Evolutionary conservation across 2,113 vertebrate species (phyloP), one percentile per base, ranked within the genome.

Genomic region (Leptobrachium ailaonicum): DNA sequence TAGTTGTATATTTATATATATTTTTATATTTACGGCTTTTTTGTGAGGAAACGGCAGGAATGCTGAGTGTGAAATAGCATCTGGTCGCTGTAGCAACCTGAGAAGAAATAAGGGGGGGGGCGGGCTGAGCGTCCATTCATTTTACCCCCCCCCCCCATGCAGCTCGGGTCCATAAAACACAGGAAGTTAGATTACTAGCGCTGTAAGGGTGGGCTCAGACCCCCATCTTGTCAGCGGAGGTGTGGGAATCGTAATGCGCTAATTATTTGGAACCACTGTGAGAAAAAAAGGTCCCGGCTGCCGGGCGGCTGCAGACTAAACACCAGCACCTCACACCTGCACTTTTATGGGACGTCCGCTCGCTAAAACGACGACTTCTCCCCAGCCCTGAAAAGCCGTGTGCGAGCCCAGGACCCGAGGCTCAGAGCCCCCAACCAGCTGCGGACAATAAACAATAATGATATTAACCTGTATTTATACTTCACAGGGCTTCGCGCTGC

Each of bases 131-230:
- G 71, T 70, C 77, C 2, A 41, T 85, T 79, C 45, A 87, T 85
- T 87, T 89, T 86, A 87, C 87, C 84, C 86, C 88, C 88, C 85
- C 82, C 87, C 84, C 86, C 87, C 5, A 0, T 86, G 91, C 90
- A 92, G 91, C 91, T 90, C 66, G 87, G 88, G 88, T 91, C 89
- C 88, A 93, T 92, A 94, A 92, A 93, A 93, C 90, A 91, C 92
- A 94, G 94, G 93, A 95, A 94, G 92, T 92, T 88, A 91, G 93
- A 93, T 92, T 92, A 91, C 92, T 92, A 90, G 91, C 90, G 90
- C 90, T 90, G 87, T 92, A 91, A 93, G 92, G 93, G 93, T 94
- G 93, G 93, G 91, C 92, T 91, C 73, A 85, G 88, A 87, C 90
- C 85, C 73, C 72, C 82, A 87, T 89, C 86, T 90, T 88, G 89